Evolutionary conservation across 2,113 vertebrate species (phyloP), one percentile per base, ranked within the genome.

Genomic region (Ammodytes dubius): DNA sequence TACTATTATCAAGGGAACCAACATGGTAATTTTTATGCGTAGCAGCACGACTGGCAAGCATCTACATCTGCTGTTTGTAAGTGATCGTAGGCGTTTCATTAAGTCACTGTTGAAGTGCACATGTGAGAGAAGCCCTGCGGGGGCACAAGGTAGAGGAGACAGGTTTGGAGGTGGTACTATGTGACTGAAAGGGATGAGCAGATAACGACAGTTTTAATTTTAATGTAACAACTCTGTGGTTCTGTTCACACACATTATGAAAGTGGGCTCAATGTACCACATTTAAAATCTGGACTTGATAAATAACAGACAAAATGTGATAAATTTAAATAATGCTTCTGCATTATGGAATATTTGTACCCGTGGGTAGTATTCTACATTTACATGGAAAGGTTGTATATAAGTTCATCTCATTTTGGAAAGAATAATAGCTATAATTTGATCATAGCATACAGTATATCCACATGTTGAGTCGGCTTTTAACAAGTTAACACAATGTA

Each of bases 41-140:
- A 70, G 71, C 40, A 81, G 77, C 83, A 85, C 77, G 61, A 88
- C 74, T 70, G 80, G 74, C 86, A 88, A 80, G 64, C 84, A 69
- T 87, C 81, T 83, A 52, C 74, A 87, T 88, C 77, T 88, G 87
- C 73, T 83, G 88, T 45, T 86, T 52, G 78, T 68, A 75, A 80
- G 82, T 49, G 80, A 89, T 78, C 80, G 84, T 87, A 81, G 89
- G 86, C 78, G 76, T 92, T 88, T 90, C 88, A 88, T 91, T 84
- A 86, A 88, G 77, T 88, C 84, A 76, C 80, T 89, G 84, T 80
- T 85, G 77, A 82, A 72, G 66, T 52, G 67, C 79, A 75, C 67
- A 79, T 85, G 80, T 84, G 82, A 84, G 82, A 82, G 81, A 84
- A 42, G 81, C 72, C 27, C 87, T 82, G 82, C 47, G 68, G 87